Percentiles rank a stretch among this genome's conserved stretches.
Evolutionary conservation across 2,113 vertebrate genomes (phyloP).

Genomic region (Xiphophorus couchianus): DNA sequence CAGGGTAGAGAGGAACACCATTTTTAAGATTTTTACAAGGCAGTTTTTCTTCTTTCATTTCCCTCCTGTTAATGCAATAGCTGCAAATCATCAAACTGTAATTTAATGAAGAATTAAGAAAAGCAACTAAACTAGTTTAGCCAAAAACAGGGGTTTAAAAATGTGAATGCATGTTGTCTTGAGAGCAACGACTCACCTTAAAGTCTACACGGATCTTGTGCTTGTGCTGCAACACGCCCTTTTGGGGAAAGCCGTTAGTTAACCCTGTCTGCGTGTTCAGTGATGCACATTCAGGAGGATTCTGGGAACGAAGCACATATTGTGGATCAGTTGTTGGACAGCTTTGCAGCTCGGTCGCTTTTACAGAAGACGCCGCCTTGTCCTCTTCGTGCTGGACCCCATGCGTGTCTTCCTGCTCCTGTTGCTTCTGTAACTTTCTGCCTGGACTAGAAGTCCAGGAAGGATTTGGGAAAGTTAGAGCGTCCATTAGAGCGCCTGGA

Average conservation of each 20-base stretch:
- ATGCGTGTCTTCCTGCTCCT: constrained; percentile 23
- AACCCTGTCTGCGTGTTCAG: constrained; percentile 80
- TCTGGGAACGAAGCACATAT: constrained; percentile 77
- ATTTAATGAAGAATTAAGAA: background rate
- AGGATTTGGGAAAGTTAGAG: background rate
- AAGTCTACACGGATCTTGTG: constrained; percentile 91
- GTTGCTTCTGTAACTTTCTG: constrained; percentile 42
- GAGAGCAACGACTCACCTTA: constrained; percentile 81
- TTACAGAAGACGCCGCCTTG: constrained; percentile 28
- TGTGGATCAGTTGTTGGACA: constrained; percentile 64
- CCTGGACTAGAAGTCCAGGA: constrained; percentile 26
- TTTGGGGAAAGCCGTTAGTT: constrained; percentile 84
- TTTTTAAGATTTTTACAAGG: too few relatives aligned
- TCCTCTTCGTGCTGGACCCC: constrained; percentile 41
- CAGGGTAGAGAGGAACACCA: too few relatives aligned
- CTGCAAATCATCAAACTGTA: background rate
- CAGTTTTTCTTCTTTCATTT: background rate
- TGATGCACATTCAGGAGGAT: constrained; percentile 75
- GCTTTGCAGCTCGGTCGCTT: constrained; percentile 42
- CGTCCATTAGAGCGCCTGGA: constrained; percentile 22
- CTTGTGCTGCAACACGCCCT: constrained; percentile 80
- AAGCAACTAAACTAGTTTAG: background rate
- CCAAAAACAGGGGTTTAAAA: background rate
- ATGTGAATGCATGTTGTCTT: background rate
- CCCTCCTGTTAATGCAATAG: too few relatives aligned